Conservation (phyloP, 2,888 invertebrate species). For the Pristionchus japonicus region DNA sequence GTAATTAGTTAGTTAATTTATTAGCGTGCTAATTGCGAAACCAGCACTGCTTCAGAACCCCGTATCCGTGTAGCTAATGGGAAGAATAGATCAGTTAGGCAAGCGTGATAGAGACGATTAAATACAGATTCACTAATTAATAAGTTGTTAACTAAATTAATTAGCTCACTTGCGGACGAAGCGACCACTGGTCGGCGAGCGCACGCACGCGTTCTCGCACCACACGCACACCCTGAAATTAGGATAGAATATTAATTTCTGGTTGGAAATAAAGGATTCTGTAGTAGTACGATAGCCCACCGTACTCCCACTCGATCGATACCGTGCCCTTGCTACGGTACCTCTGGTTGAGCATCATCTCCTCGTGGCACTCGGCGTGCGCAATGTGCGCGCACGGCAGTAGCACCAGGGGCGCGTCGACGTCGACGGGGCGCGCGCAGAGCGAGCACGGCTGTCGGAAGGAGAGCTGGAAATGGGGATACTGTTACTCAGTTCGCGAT, state of each 20-base stretch:
- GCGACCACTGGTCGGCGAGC: slow-evolving; percentile 24
- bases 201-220: slow-evolving; percentile 33
- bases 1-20: neutral
- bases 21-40: too few relatives aligned
- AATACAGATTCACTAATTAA: neutral
- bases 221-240: slow-evolving; percentile 18
- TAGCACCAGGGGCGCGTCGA: neutral
- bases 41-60: too few relatives aligned
- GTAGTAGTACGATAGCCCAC: neutral
- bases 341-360: slow-evolving; percentile 30
- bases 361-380: slow-evolving; percentile 28
- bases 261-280: neutral
- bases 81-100: neutral
- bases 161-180: neutral
- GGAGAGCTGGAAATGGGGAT: slow-evolving; percentile 9
- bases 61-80: neutral
- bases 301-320: too few relatives aligned
- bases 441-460: slow-evolving; percentile 38
- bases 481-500: neutral
- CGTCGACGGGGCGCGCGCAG: neutral
- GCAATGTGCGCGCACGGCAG: slow-evolving; percentile 26
- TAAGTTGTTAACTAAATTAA: neutral
- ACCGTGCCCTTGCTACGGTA: neutral
- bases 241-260: neutral
- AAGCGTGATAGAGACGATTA: neutral